Conservation (phyloP, 2,113 vertebrate species). For the Ictidomys tridecemlineatus region DNA sequence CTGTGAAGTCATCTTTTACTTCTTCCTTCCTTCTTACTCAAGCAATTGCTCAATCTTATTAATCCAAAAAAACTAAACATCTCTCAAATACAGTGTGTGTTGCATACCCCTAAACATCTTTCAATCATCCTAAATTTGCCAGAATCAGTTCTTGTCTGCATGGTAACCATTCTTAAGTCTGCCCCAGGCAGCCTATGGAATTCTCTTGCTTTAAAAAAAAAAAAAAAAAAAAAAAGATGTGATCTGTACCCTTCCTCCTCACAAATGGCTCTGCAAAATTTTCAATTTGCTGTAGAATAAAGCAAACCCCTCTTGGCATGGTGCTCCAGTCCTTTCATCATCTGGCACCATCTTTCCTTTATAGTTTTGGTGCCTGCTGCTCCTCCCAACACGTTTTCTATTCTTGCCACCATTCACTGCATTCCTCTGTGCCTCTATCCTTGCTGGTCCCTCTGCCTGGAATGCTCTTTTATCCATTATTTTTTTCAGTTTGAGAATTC, state of each 20-base stretch:
- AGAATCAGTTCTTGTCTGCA: slow-evolving; percentile 3
- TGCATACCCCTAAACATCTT: neutral
- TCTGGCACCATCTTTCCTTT: neutral
- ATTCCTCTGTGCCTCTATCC: neutral
- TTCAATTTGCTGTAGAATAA: slow-evolving; percentile 17
- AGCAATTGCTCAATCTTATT: neutral
- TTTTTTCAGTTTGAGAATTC: neutral
- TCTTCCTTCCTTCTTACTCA: neutral
- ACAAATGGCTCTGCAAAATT: neutral
- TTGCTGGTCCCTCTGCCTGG: neutral
- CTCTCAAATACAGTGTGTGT: neutral
- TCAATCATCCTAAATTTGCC: neutral
- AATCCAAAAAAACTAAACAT: neutral
- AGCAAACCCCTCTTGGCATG: neutral
- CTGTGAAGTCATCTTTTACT: neutral
- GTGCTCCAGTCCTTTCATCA: neutral
- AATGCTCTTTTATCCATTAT: neutral
- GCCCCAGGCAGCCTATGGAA: neutral
- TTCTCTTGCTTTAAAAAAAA: slow-evolving; percentile 4
- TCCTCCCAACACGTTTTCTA: neutral
- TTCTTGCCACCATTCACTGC: neutral
- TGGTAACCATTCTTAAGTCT: neutral
- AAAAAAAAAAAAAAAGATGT: neutral
- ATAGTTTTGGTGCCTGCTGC: neutral
- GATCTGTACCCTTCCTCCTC: neutral